Base-by-base conservation (phyloP, 2,797 vertebrate species). In the Streptopelia turtur region DNA sequence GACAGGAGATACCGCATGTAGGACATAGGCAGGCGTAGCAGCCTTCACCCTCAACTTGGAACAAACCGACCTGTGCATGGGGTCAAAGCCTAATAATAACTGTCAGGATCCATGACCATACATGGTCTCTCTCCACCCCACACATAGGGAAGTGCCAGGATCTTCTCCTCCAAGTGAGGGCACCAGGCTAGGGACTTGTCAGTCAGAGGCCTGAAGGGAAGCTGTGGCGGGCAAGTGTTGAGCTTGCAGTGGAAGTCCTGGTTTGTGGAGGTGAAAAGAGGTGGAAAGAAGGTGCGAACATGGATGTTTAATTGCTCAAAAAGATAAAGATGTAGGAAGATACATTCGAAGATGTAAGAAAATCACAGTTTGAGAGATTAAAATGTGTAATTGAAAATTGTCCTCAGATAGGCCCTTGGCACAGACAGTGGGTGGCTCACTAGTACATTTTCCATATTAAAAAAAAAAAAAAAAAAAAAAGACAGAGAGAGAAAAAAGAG, bases 1-100 rank as follows among this genome's bases (percentile, higher is more conserved):
- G 31, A 20, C 3, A 56, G 22, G 16, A 83, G 9, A 30, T 24
- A 35, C 10, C 61, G 5, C 10, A 25, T 0, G 2, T 1, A 49
- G 50, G 47, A 80, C 24, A 49, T 6, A 60, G 31, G 9, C 9
- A 81, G 12, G 15, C 8, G 30, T 5, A 75, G 10, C 13, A 35
- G 17, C 43, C 60, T 63, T 64, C 0, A 11, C 50, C 12, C 16
- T 14, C 7, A 10, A 6, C 14, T 84, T 56, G 37, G 39, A 56
- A 43, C 8, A 77, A 66, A 68, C 10, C 3, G 4, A 45, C 22
- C 14, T 55, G 14, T 61, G 18, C 1, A 1, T 39, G 15, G 22
- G 15, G 35, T 20, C 15, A 57, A 55, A 90, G 10, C 5, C 22
- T 8, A 2, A 0, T 31, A 43, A 3, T 7, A 43, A 45, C 52